These are phyloP conservation scores for Heteromyza rotundicornis DNA, from an alignment of 2,888 invertebrate genomes.

Conservation along the genomic window DNA sequence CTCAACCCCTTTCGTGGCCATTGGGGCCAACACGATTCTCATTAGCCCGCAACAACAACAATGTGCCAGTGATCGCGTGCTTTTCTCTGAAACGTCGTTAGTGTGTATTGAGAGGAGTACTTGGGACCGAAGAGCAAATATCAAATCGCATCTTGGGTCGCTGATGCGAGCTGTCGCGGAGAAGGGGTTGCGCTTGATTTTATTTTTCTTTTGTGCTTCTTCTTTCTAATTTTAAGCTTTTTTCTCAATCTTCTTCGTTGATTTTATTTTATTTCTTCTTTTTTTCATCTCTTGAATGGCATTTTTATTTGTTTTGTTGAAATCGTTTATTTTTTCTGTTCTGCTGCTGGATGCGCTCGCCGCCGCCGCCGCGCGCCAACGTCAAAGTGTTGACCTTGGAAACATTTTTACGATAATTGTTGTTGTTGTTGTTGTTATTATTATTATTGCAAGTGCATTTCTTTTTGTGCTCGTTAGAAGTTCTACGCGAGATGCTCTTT, in stretches of 20 bases:
- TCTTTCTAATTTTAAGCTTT: not conserved
- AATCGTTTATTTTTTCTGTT: not conserved
- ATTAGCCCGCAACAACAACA: no score
- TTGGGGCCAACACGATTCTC: no score
- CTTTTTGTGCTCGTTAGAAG: no score
- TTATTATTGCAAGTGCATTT: no score
- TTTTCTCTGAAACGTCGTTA: not conserved
- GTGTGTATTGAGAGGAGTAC: not conserved
- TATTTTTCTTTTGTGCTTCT: no score
- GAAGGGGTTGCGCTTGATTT: not conserved
- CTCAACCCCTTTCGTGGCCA: no score
- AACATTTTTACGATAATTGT: not conserved
- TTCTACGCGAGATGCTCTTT: no score
- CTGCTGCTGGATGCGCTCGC: not conserved
- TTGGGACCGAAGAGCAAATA: not conserved
- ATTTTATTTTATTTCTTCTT: not conserved
- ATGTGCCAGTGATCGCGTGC: conserved; percentile 1
- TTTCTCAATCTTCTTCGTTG: not conserved
- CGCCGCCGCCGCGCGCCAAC: not conserved
- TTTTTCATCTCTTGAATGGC: not conserved
- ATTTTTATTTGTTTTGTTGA: not conserved
- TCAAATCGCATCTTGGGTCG: no score
- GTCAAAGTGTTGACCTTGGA: not conserved
- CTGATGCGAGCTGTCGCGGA: not conserved
- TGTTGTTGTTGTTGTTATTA: no score